Base-by-base conservation (phyloP, 2,113 vertebrate species). In the Pseudonaja textilis region DNA sequence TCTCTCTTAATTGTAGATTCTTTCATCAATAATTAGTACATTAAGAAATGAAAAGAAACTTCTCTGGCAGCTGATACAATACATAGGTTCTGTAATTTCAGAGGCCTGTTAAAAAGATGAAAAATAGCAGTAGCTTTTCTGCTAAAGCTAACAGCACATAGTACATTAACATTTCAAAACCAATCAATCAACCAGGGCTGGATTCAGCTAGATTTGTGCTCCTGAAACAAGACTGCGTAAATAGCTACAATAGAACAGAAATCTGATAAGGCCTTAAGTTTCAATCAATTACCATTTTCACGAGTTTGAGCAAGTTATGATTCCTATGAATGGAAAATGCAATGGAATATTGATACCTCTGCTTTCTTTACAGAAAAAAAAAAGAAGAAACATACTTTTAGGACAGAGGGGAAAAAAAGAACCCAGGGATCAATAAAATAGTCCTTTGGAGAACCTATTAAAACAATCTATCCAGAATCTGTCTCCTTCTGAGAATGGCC, bases 1-100 rank as follows among this genome's bases (percentile, higher is more conserved):
- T 94, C 87, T 91, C 56, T 50, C 59, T 50, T 93, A 91, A 94
- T 93, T 74, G 89, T 52, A 89, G 39, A 93, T 87, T 93, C 74
- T 64, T 91, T 91, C 87, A 91, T 91, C 93, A 91, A 91, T 47
- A 86, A 64, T 91, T 55, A 89, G 54, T 85, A 86, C 55, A 91
- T 52, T 88, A 92, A 52, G 56, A 54, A 89, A 55, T 93, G 87
- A 93, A 89, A 93, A 89, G 87, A 93, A 93, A 56, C 20, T 50
- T 91, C 42, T 16, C 85, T 88, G 6, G 26, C 57, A 89, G 91
- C 87, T 25, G 29, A 87, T 64, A 59, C 1, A 14, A 14, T 55
- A 47, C 25, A 88, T 39, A 93, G 93, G 74, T 91, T 69, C 87
- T 89, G 47, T 89, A 91, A 89, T 93, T 91, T 91, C 87, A 89